phyloP scores from a whole-genome alignment of 2,888 invertebrate species.

The Trichopoda pennipes region DNA sequence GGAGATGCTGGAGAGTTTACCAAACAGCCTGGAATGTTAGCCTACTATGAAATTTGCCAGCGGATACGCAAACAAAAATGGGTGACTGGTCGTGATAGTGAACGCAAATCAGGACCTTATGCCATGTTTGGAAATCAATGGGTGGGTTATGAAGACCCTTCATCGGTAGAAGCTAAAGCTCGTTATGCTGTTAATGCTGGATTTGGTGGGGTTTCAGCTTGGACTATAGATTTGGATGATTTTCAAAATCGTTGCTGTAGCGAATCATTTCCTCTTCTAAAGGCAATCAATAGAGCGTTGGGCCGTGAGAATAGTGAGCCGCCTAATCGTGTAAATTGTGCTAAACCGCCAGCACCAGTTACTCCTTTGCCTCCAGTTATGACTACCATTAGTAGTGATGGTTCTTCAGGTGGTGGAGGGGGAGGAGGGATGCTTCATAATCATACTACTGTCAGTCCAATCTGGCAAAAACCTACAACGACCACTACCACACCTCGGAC shows the following conservation, averaged over 20 bases:
- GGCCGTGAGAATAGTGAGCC: slow-evolving; percentile 84
- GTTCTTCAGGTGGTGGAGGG: slow-evolving; percentile 75
- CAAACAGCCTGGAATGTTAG: slow-evolving; percentile 92
- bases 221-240: slow-evolving; percentile 94
- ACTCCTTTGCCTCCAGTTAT: slow-evolving; percentile 89
- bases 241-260: slow-evolving; percentile 91
- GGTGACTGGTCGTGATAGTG: slow-evolving; percentile 84
- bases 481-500: slow-evolving; percentile 79
- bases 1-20: slow-evolving; percentile 91
- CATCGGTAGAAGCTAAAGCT: slow-evolving; percentile 89
- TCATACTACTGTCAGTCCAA: slow-evolving; percentile 76
- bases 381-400: slow-evolving; percentile 85
- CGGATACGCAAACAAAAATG: slow-evolving; percentile 86
- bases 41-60: slow-evolving; percentile 92
- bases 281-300: slow-evolving; percentile 89
- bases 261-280: slow-evolving; percentile 89
- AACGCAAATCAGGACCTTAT: slow-evolving; percentile 85
- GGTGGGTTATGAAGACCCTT: slow-evolving; percentile 93
- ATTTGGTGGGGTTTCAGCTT: slow-evolving; percentile 91
- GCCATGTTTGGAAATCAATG: slow-evolving; percentile 91
- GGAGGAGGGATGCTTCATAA: slow-evolving; percentile 71
- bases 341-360: slow-evolving; percentile 86
- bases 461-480: slow-evolving; percentile 73
- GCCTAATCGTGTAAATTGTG: slow-evolving; percentile 84
- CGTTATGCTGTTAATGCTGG: slow-evolving; percentile 87